phyloP scores from a whole-genome alignment of 2,113 vertebrate genomes.

The Psittacara wagleri region DNA sequence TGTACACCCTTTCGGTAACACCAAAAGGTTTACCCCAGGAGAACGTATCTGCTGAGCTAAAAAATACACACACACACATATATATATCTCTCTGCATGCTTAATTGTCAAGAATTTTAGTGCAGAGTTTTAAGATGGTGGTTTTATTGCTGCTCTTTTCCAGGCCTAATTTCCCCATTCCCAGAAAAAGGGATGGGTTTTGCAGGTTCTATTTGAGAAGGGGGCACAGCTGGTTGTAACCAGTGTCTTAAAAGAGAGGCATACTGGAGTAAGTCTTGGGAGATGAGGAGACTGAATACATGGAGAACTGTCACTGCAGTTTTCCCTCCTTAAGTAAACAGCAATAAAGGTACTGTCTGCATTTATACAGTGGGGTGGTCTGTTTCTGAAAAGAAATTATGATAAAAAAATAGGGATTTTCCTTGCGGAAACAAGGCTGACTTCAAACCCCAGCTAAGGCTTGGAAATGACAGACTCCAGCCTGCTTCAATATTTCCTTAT shows the following conservation, averaged over 20 bases:
- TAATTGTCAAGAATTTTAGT: not conserved
- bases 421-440: not conserved
- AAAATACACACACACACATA: too few relatives aligned
- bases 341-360: not conserved
- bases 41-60: not conserved
- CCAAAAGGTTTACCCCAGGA: not conserved
- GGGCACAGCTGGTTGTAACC: not conserved
- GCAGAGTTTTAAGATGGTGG: not conserved
- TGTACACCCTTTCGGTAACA: not conserved
- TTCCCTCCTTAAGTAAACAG: not conserved
- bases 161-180: not conserved
- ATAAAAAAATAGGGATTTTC: not conserved
- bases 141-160: not conserved
- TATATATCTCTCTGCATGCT: not conserved
- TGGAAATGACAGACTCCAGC: not conserved
- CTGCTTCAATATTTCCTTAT: slow-evolving; percentile 19
- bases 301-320: not conserved
- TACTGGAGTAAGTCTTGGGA: not conserved
- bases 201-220: not conserved
- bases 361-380: not conserved
- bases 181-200: not conserved
- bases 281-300: not conserved
- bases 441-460: slow-evolving; percentile 9
- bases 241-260: not conserved
- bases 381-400: not conserved